These are phyloP conservation scores for Microcebus jonahi DNA, from an alignment of 2,113 vertebrate species.

Conservation along the genomic window DNA sequence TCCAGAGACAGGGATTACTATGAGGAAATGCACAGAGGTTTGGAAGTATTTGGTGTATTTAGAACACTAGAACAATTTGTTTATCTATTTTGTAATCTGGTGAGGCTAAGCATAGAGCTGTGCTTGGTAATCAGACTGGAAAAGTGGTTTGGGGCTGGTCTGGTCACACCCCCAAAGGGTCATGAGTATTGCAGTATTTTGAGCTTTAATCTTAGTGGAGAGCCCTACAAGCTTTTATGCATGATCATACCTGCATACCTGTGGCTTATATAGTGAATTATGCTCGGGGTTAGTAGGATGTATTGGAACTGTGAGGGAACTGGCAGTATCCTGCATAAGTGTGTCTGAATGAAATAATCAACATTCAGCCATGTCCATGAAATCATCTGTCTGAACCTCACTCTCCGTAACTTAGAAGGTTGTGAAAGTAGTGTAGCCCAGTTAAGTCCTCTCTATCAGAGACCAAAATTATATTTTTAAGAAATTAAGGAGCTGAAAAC, in stretches of 20 bases:
- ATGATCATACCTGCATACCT: background rate
- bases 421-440: constrained; percentile 1
- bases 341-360: background rate
- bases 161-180: background rate
- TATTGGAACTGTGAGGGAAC: background rate
- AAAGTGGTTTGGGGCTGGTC: background rate
- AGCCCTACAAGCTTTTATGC: background rate
- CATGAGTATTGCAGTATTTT: background rate
- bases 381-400: background rate
- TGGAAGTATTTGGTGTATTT: background rate
- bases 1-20: background rate
- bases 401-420: background rate
- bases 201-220: background rate
- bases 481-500: constrained; percentile 32
- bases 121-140: background rate
- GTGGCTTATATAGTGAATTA: background rate
- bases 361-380: background rate
- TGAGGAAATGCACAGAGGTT: background rate
- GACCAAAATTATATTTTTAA: constrained; percentile 31
- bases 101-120: background rate
- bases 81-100: background rate
- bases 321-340: background rate
- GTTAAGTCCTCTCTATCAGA: background rate
- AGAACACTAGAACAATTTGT: background rate
- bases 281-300: background rate